A percentile compares a stretch with the other conserved stretches of the same genome.
phyloP scores from a whole-genome alignment of 2,797 vertebrate genomes.

The Artibeus jamaicensis region DNA sequence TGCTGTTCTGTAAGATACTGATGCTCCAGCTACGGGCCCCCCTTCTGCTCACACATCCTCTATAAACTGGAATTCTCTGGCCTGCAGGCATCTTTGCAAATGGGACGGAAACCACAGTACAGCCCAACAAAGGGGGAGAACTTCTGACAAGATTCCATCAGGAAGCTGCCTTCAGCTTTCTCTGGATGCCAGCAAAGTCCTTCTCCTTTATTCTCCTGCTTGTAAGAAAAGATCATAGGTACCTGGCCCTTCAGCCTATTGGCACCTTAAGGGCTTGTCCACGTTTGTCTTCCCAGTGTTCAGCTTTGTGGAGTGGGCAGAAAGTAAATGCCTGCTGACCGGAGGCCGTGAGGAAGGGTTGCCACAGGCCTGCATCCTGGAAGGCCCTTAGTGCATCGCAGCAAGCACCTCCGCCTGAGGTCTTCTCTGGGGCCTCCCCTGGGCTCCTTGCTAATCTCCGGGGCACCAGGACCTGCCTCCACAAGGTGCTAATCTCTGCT shows the following conservation, averaged over 20 bases:
- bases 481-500: slow-evolving; percentile 3
- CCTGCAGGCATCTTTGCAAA: neutral
- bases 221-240: neutral
- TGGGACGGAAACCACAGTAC: neutral
- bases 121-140: neutral
- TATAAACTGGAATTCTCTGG: neutral
- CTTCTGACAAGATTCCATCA: neutral
- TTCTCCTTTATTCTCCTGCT: neutral
- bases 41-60: neutral
- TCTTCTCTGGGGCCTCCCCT: neutral
- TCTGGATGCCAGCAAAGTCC: neutral
- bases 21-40: neutral
- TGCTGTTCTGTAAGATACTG: neutral
- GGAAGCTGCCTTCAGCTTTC: neutral
- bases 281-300: neutral
- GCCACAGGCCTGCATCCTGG: neutral
- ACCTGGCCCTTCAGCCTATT: neutral
- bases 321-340: neutral
- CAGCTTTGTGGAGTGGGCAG: neutral
- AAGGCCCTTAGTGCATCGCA: neutral
- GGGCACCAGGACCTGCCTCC: neutral
- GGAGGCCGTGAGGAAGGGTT: neutral
- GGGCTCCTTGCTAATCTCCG: neutral
- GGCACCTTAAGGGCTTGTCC: neutral
- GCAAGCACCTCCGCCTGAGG: neutral